These are phyloP conservation scores for Drosophila pseudotakahashii DNA, from an alignment of 2,888 invertebrate genomes.

Conservation along the genomic window DNA sequence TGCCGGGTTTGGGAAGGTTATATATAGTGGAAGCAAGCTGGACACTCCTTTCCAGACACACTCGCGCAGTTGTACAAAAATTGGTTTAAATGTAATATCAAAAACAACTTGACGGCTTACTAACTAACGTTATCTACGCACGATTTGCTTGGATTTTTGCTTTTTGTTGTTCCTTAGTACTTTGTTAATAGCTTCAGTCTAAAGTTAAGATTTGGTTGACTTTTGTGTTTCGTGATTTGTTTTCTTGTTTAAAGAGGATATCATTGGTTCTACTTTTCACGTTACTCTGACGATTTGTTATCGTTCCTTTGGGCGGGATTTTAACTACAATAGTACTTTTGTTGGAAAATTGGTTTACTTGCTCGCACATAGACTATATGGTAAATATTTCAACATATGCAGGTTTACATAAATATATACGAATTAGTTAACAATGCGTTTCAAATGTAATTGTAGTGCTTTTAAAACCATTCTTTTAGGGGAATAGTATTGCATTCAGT, in stretches of 20 bases:
- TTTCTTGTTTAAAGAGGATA: conserved; percentile 18
- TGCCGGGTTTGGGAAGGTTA: conserved; percentile 5
- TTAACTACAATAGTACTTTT: conserved; percentile 28
- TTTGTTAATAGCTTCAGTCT: conserved; percentile 64
- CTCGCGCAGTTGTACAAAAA: conserved; percentile 23
- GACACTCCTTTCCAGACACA: conserved; percentile 15
- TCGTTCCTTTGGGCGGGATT: conserved; percentile 30
- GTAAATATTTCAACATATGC: conserved; percentile 37
- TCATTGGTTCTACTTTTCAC: conserved; percentile 36
- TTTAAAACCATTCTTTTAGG: neutral
- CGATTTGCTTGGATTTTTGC: conserved; percentile 32
- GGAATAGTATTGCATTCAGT: conserved; percentile 2
- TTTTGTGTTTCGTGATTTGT: conserved; percentile 23
- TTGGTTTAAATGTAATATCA: conserved; percentile 40
- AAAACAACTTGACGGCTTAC: conserved; percentile 52
- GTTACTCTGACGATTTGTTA: conserved; percentile 4
- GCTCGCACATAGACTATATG: conserved; percentile 48
- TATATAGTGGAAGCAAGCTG: conserved; percentile 25
- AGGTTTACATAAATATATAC: conserved; percentile 10
- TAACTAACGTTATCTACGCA: conserved; percentile 56
- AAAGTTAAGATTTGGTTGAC: conserved; percentile 71
- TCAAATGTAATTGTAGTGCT: neutral
- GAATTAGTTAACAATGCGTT: conserved; percentile 6
- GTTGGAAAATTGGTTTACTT: conserved; percentile 27
- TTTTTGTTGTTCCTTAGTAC: conserved; percentile 24